These are phyloP conservation scores for Drosophila suboccidentalis DNA, from an alignment of 2,888 invertebrate genomes.

Conservation along the genomic window DNA sequence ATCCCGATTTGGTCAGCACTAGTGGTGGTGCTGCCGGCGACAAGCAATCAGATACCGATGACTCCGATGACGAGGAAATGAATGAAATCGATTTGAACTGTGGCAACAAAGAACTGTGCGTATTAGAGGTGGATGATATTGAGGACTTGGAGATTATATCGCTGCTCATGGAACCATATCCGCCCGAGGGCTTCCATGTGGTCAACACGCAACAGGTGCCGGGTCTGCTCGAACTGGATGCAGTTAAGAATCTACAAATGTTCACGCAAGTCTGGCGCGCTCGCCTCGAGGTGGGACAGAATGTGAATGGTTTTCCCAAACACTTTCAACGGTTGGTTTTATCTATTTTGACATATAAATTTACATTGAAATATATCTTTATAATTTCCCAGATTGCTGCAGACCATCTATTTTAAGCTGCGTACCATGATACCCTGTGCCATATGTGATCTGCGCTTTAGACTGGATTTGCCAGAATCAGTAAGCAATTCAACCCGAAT, in stretches of 20 bases:
- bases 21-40: slow-evolving; percentile 44
- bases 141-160: slow-evolving; percentile 92
- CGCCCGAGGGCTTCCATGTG: slow-evolving; percentile 92
- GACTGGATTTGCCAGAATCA: slow-evolving; percentile 94
- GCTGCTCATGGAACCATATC: slow-evolving; percentile 90
- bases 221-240: slow-evolving; percentile 89
- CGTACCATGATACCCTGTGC: slow-evolving; percentile 95
- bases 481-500: slow-evolving; percentile 82
- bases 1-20: slow-evolving; percentile 75
- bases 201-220: slow-evolving; percentile 92
- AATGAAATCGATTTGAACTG: slow-evolving; percentile 89
- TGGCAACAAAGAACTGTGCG: slow-evolving; percentile 92
- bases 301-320: slow-evolving; percentile 87
- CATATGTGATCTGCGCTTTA: slow-evolving; percentile 92
- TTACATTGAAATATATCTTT: not conserved
- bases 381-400: slow-evolving; percentile 86
- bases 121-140: slow-evolving; percentile 93
- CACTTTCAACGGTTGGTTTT: slow-evolving; percentile 86
- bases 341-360: no score
- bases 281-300: slow-evolving; percentile 87
- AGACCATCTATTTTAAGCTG: slow-evolving; percentile 95
- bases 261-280: slow-evolving; percentile 93
- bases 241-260: slow-evolving; percentile 91
- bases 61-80: slow-evolving; percentile 89
- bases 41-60: slow-evolving; percentile 87